Evolutionary conservation across 2,888 invertebrate species (phyloP).

Genomic region (Pyrocoelia pectoralis): DNA sequence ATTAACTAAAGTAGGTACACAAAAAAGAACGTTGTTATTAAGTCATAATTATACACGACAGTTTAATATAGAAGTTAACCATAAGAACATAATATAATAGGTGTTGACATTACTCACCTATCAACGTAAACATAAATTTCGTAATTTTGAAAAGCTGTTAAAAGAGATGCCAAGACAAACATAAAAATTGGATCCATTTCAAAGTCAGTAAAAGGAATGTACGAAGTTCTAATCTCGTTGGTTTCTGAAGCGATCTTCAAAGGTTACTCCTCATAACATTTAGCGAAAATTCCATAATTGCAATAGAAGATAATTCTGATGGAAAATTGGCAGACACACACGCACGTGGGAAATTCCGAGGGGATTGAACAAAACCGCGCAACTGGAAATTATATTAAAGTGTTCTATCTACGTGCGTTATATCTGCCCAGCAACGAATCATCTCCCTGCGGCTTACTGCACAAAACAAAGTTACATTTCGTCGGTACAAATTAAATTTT

Average conservation of each 20-base stretch:
- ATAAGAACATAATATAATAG: not conserved
- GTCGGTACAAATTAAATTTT: constrained; percentile 60
- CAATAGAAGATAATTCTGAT: constrained; percentile 53
- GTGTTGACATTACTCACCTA: not conserved
- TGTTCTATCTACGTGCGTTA: constrained; percentile 46
- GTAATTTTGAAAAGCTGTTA: not conserved
- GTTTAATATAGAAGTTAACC: not conserved
- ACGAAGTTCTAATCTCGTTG: no score
- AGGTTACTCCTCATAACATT: not conserved
- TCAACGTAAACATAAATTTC: not conserved
- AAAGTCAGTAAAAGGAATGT: not conserved
- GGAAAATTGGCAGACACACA: constrained; percentile 54
- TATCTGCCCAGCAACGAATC: constrained; percentile 43
- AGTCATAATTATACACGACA: not conserved
- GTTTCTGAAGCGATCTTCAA: not conserved
- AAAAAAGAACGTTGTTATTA: not conserved
- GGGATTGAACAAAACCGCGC: constrained; percentile 57
- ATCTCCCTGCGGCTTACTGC: constrained; percentile 54
- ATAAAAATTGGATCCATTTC: constrained; percentile 1
- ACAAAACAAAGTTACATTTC: constrained; percentile 60
- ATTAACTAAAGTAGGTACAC: not conserved
- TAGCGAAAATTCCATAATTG: constrained; percentile 44
- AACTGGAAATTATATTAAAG: constrained; percentile 59
- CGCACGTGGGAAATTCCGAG: constrained; percentile 57
- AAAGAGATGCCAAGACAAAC: constrained; percentile 1